phyloP scores from a whole-genome alignment of 2,888 invertebrate genomes.

The Hofmannophila pseudospretella region DNA sequence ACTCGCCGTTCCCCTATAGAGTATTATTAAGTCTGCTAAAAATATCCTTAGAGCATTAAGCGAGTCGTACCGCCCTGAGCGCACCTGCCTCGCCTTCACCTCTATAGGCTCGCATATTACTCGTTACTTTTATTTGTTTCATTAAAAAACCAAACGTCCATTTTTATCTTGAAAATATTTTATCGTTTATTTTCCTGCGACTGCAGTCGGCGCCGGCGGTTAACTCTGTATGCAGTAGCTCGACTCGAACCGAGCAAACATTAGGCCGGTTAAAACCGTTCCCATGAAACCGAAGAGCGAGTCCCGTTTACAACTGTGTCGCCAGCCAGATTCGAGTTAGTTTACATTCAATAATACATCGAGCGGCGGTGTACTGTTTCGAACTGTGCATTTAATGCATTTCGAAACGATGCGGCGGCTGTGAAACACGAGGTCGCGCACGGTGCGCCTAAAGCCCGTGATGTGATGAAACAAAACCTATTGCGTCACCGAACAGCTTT shows the following conservation, averaged over 20 bases:
- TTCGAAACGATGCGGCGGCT: slow-evolving; percentile 73
- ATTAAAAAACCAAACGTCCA: slow-evolving; percentile 25
- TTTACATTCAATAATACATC: slow-evolving; percentile 53
- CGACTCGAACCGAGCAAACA: slow-evolving; percentile 20
- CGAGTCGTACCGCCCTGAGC: slow-evolving; percentile 32
- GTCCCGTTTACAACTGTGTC: slow-evolving; percentile 26
- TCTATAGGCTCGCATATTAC: slow-evolving; percentile 20
- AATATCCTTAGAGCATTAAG: slow-evolving; percentile 51
- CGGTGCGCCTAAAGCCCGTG: slow-evolving; percentile 62
- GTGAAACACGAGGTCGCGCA: slow-evolving; percentile 69
- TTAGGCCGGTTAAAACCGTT: slow-evolving; percentile 24
- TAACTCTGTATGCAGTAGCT: slow-evolving; percentile 11
- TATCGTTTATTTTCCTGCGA: slow-evolving; percentile 14
- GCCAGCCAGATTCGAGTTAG: slow-evolving; percentile 32
- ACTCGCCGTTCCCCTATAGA: slow-evolving; percentile 32
- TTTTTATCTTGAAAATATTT: slow-evolving; percentile 16
- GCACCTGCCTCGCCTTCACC: slow-evolving; percentile 52
- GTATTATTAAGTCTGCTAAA: slow-evolving; percentile 52
- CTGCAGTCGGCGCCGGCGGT: slow-evolving; percentile 6
- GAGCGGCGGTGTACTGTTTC: slow-evolving; percentile 29
- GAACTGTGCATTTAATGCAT: slow-evolving; percentile 75
- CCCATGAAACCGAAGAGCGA: slow-evolving; percentile 29
- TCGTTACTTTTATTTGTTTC: slow-evolving; percentile 23
- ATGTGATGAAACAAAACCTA: slow-evolving; percentile 71
- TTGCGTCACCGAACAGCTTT: slow-evolving; percentile 68